Evolutionary conservation across 2,888 invertebrate genomes (phyloP).

Genomic region (Melieria picta): DNA sequence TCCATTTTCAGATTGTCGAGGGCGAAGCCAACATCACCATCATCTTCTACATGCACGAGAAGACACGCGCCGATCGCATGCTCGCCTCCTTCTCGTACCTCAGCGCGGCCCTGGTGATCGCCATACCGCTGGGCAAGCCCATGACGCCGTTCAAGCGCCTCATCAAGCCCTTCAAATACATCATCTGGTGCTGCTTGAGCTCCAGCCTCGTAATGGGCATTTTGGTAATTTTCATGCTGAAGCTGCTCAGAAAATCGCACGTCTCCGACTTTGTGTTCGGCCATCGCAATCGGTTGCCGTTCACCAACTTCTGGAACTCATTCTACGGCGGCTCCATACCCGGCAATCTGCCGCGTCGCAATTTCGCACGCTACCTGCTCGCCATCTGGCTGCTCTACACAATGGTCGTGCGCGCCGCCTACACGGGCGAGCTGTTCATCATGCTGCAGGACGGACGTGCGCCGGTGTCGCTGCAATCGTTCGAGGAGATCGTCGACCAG

Average conservation of each 20-base stretch:
- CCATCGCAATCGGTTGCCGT: slow-evolving; percentile 48
- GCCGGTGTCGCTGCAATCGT: slow-evolving; percentile 42
- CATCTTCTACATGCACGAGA: slow-evolving; percentile 50
- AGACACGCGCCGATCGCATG: slow-evolving; percentile 47
- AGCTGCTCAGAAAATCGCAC: slow-evolving; percentile 41
- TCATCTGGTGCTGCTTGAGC: slow-evolving; percentile 55
- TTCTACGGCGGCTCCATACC: slow-evolving; percentile 52
- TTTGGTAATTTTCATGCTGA: slow-evolving; percentile 45
- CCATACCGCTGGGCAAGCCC: slow-evolving; percentile 51
- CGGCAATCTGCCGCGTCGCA: slow-evolving; percentile 48
- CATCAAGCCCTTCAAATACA: slow-evolving; percentile 53
- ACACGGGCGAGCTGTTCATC: slow-evolving; percentile 54
- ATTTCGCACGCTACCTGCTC: slow-evolving; percentile 59
- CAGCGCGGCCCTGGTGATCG: slow-evolving; percentile 51
- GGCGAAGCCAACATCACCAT: slow-evolving; percentile 56
- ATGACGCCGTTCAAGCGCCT: slow-evolving; percentile 54
- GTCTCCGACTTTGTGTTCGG: slow-evolving; percentile 52
- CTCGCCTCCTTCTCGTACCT: slow-evolving; percentile 51
- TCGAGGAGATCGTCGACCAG: slow-evolving; percentile 49
- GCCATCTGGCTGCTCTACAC: slow-evolving; percentile 55
- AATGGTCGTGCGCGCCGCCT: slow-evolving; percentile 55
- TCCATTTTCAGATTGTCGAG: slow-evolving; percentile 17
- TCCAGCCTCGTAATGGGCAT: slow-evolving; percentile 46
- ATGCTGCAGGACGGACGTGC: slow-evolving; percentile 57
- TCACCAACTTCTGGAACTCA: slow-evolving; percentile 49